A percentile compares a stretch with the other conserved stretches of the same genome.
These are phyloP conservation scores for Triplophysa tibetana DNA, from an alignment of 2,113 vertebrate species.

Conservation along the genomic window DNA sequence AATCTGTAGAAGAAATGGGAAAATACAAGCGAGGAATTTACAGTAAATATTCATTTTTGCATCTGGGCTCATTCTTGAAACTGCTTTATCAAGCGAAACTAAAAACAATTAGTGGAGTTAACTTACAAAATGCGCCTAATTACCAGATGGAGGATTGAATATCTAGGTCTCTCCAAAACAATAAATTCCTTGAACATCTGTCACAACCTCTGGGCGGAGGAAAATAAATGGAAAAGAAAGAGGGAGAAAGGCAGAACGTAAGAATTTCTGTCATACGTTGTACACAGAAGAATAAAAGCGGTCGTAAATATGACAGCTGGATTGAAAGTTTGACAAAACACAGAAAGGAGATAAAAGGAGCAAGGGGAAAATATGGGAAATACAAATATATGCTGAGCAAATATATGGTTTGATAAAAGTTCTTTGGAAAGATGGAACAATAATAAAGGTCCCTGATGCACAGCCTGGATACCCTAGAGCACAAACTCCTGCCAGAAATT, in stretches of 20 bases:
- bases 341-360: neutral
- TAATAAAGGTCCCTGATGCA: conserved; percentile 18
- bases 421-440: conserved; percentile 15
- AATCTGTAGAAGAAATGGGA: neutral
- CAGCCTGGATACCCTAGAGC: conserved; percentile 17
- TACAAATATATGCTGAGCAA: neutral
- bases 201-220: conserved; percentile 34
- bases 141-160: conserved; percentile 46
- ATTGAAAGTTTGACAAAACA: neutral
- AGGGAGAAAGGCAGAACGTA: conserved; percentile 16
- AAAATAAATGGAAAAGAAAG: neutral
- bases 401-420: neutral
- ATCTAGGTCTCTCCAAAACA: conserved; percentile 18
- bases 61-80: conserved; percentile 25
- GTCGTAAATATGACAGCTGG: conserved; percentile 16
- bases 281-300: conserved; percentile 12
- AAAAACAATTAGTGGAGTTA: conserved; percentile 42
- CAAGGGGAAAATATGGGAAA: neutral
- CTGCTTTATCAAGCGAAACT: conserved; percentile 37
- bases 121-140: conserved; percentile 33
- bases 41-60: neutral
- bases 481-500: conserved; percentile 3
- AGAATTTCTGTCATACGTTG: conserved; percentile 24
- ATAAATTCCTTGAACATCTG: conserved; percentile 47
- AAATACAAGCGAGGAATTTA: conserved; percentile 5